Evolutionary conservation across 2,113 vertebrate genomes (phyloP).

Genomic region (Calonectris borealis): DNA sequence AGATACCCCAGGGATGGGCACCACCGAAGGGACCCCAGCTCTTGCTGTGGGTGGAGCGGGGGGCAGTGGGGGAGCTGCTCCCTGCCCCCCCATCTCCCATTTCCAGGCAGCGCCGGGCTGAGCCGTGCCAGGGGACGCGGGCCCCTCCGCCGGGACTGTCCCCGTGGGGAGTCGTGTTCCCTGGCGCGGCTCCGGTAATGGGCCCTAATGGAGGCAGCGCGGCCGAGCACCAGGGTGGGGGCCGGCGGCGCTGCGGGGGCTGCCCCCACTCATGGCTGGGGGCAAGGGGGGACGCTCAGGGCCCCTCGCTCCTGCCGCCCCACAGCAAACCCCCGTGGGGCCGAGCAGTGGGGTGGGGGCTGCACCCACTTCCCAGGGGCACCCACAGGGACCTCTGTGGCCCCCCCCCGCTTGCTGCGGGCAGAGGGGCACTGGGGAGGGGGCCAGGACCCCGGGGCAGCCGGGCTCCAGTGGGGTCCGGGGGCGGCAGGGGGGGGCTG

Average conservation of each 20-base stretch:
- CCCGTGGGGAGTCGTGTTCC: not conserved
- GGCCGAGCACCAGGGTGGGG: rapidly evolving
- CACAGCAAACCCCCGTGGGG: not conserved
- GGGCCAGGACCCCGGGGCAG: not conserved
- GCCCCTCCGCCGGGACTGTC: not conserved
- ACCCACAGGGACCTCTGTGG: rapidly evolving
- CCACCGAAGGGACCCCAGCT: not conserved
- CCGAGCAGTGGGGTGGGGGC: not conserved
- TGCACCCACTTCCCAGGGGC: not conserved
- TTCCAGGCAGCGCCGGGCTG: not conserved
- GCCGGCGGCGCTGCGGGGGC: not conserved
- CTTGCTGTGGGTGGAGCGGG: rapidly evolving
- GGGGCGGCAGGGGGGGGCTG: too few relatives aligned
- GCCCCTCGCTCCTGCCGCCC: not conserved
- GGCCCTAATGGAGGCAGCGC: not conserved
- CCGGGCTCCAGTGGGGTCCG: not conserved
- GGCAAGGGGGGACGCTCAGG: too few relatives aligned
- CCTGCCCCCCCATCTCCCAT: not conserved
- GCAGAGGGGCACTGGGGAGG: not conserved
- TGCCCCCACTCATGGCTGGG: not conserved
- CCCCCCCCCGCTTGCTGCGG: not conserved
- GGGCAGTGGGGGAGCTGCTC: not conserved
- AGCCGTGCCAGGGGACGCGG: not conserved
- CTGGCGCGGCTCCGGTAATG: not conserved
- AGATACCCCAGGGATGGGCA: not conserved